Base-by-base conservation (phyloP, 2,888 invertebrate genomes). In the Diadromus collaris region DNA sequence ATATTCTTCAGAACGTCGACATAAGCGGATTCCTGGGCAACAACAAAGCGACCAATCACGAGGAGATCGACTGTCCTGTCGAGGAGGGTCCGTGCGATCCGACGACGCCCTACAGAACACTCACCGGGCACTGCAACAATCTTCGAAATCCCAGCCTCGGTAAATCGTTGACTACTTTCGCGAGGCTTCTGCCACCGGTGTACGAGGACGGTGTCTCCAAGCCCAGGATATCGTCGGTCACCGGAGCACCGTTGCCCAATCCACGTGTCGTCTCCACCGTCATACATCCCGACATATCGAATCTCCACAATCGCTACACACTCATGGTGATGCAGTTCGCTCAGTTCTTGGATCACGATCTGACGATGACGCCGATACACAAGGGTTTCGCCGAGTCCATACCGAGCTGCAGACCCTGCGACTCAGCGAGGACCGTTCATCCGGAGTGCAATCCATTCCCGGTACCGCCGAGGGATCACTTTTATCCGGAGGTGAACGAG, bases 281-380 rank as follows among this genome's bases (percentile, higher is more conserved):
- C 0, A 96, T 98, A 64, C 98, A 98, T 90, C 96, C 97, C 0
- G 97, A 98, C 87, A 97, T 97, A 77, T 97, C 97, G 41, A 96
- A 97, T 88, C 92, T 97, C 24, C 97, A 97, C 88, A 95, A 95
- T 0, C 93, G 97, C 6, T 98, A 98, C 91, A 96, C 97, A 0
- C 92, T 98, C 21, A 96, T 98, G 96, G 94, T 96, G 51, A 98
- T 98, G 98, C 98, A 98, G 92, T 98, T 95, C 86, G 98, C 97
- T 0, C 98, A 98, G 90, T 95, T 99, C 86, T 90, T 98, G 24
- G 98, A 98, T 90, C 98, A 98, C 91, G 98, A 98, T 90, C 92
- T 99, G 67, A 98, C 98, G 0, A 95, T 98, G 94, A 98, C 98
- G 0, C 98, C 97, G 1, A 97, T 97, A 72, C 97, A 96, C 87